Conservation (phyloP, 2,888 invertebrate genomes). For the Drosophila atroscutellata region DNA sequence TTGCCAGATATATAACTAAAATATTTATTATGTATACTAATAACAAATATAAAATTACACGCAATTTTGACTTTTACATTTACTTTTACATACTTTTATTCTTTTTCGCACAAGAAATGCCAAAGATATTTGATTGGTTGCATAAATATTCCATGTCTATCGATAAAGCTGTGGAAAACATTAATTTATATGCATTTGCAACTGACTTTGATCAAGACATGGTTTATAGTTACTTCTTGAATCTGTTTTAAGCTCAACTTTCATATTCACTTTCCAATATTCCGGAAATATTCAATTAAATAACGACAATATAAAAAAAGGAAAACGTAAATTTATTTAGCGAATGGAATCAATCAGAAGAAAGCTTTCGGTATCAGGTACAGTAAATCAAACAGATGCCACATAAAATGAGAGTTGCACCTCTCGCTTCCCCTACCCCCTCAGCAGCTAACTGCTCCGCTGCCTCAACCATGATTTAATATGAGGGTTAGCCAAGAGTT, state of each 20-base stretch:
- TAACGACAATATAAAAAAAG: neutral
- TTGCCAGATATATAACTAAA: neutral
- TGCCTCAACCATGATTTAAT: conserved; percentile 17
- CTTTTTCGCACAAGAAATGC: neutral
- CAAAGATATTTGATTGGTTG: neutral
- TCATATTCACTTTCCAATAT: neutral
- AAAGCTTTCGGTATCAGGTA: conserved; percentile 30
- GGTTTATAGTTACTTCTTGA: neutral
- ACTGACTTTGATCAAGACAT: neutral
- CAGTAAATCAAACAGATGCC: conserved; percentile 59
- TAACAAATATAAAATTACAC: neutral
- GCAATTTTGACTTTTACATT: neutral
- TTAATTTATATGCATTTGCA: neutral
- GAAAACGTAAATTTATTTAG: conserved; percentile 6
- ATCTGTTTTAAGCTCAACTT: neutral
- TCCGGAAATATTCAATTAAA: neutral
- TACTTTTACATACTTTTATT: neutral
- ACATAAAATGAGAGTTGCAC: neutral
- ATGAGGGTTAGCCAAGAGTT: conserved; percentile 26
- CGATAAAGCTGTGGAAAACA: neutral
- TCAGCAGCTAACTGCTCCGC: neutral
- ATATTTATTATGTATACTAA: neutral
- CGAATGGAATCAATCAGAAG: conserved; percentile 27
- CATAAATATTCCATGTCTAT: neutral
- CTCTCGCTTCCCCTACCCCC: neutral